Base-by-base conservation (phyloP, 2,888 invertebrate genomes). In the Tetragonisca angustula region DNA sequence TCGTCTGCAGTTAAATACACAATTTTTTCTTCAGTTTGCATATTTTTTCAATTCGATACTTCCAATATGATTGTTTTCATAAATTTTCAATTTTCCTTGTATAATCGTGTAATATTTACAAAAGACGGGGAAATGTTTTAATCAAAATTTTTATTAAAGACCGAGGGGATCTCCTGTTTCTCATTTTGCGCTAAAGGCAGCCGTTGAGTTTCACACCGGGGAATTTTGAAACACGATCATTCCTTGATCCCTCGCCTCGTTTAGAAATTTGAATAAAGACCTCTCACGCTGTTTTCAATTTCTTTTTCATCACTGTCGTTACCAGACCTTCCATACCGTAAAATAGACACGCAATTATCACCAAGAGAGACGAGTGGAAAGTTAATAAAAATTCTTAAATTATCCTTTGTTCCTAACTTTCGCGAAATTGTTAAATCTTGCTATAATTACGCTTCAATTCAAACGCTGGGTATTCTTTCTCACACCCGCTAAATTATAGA, bases 191-290 rank as follows among this genome's bases (percentile, higher is more conserved):
- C 24, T 19, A 19, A 32, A 24, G 49, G 19, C 32, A 36, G 36
- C n/a, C n/a, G 61, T 27, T 50, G 36, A 17, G 54, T 68, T 6
- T 50, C 43, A 43, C 17, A 74, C 15, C 19, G 61, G 24, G 36
- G 32, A 64, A 43, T 54, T 65, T 24, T 65, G 74, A 69, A 76
- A 61, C 50, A 9, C 5, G 49, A 72, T 72, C 49, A 19, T 36
- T 61, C 32, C 76, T 59, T 36, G 49, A 56, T 36, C 21, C n/a
- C 17, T 15, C 13, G 49, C 11, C 17, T 24, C 67, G 68, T 19
- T 59, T 19, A 21, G 52, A 69, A 61, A 69, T 69, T 76, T 59
- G 61, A 76, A 19, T 36, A 69, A 50, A 69, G 24, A 76, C 17
- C 17, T n/a, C 2, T 0, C 19, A 5, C 19, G 36, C 43, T 61